Evolutionary conservation across 2,888 invertebrate species (phyloP), one percentile per base, ranked within the genome.

Genomic region (Nipponacmea schrenckii): DNA sequence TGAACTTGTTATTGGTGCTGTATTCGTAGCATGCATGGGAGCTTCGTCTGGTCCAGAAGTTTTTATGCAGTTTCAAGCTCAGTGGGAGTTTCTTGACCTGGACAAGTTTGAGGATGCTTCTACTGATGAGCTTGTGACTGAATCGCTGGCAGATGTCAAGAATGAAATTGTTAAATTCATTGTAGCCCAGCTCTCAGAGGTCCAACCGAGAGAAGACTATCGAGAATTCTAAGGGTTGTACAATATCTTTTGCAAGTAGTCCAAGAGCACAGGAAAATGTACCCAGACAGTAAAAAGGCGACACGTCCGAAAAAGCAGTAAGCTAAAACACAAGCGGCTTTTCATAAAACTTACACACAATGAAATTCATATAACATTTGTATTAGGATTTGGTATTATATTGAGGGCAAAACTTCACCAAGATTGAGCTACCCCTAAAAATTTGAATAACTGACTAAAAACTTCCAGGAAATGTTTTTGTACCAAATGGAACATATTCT

Each of bases 231-330:
- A 4, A 31, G 31, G n/a, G n/a, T n/a, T n/a, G n/a, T 56, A 56
- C 20, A 56, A 20, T 56, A 56, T 56, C n/a, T 56, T 56, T 56
- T 56, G 56, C n/a, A n/a, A n/a, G n/a, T n/a, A n/a, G n/a, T n/a
- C n/a, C n/a, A n/a, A n/a, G n/a, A n/a, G n/a, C n/a, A n/a, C n/a
- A n/a, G n/a, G n/a, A n/a, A n/a, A n/a, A n/a, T n/a, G n/a, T n/a
- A n/a, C n/a, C n/a, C n/a, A n/a, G n/a, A n/a, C n/a, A n/a, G n/a
- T n/a, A n/a, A n/a, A n/a, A n/a, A n/a, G n/a, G n/a, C n/a, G n/a
- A n/a, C n/a, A n/a, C n/a, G n/a, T n/a, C n/a, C n/a, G n/a, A n/a
- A n/a, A n/a, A n/a, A n/a, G n/a, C n/a, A n/a, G n/a, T n/a, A n/a
- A n/a, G n/a, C n/a, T n/a, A n/a, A n/a, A n/a, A n/a, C n/a, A n/a